phyloP scores from a whole-genome alignment of 2,113 vertebrate genomes.

The Sitta europaea region DNA sequence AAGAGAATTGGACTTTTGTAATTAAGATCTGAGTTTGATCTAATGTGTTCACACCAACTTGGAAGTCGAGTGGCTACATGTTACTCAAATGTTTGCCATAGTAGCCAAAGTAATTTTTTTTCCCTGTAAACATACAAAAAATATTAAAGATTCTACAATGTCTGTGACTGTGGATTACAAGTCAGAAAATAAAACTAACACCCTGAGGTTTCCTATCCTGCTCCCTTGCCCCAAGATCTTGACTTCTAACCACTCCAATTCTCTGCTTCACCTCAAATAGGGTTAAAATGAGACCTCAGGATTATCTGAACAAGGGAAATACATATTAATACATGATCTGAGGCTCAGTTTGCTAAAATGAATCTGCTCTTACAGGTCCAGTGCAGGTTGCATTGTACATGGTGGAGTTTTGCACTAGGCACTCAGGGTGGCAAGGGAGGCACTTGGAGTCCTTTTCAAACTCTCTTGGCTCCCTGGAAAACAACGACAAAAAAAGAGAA shows the following conservation, averaged over 20 bases:
- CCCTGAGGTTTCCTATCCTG: background rate
- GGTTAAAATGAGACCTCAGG: background rate
- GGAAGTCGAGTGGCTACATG: background rate
- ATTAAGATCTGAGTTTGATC: background rate
- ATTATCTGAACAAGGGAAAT: background rate
- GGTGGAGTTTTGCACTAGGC: conserved; percentile 67
- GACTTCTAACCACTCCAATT: background rate
- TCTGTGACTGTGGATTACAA: background rate
- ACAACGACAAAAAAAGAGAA: background rate
- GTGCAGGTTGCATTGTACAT: conserved; percentile 64
- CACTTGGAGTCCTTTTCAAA: conserved; percentile 74
- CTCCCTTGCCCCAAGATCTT: background rate
- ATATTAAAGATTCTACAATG: background rate
- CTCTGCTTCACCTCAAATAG: background rate
- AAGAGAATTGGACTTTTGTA: background rate
- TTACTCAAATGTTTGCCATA: background rate
- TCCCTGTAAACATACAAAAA: background rate
- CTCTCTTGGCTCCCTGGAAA: conserved; percentile 78
- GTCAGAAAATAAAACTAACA: background rate
- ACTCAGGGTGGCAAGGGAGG: conserved; percentile 80
- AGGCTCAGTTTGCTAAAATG: background rate
- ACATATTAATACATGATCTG: background rate
- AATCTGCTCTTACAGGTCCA: conserved; percentile 76
- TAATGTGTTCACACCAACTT: background rate
- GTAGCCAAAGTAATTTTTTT: background rate